Conservation (phyloP, 1,140 invertebrate genomes). For the Mylabris phalerata region DNA sequence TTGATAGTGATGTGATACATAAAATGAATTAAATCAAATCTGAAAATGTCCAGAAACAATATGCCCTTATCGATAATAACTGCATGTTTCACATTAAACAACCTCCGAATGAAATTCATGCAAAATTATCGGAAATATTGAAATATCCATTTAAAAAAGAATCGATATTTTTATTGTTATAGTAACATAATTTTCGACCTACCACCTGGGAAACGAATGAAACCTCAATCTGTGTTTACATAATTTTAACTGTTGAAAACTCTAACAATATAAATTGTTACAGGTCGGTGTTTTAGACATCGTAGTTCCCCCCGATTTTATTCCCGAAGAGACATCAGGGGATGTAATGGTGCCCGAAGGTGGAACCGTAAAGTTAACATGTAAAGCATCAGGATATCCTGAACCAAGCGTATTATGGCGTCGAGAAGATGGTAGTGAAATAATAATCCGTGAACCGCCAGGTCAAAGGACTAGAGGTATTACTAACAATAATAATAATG, state of each 20-base stretch:
- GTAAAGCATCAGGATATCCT: constrained; percentile 73
- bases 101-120: too few species aligned
- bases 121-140: too few species aligned
- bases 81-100: too few species aligned
- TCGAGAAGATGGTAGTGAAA: constrained; percentile 73
- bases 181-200: too few species aligned
- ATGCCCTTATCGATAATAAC: too few species aligned
- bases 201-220: constrained; percentile 1
- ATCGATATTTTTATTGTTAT: too few species aligned
- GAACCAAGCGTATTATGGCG: constrained; percentile 79
- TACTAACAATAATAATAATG: not conserved
- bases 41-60: too few species aligned
- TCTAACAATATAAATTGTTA: constrained; percentile 28
- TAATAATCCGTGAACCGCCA: constrained; percentile 52
- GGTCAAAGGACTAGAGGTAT: constrained; percentile 31
- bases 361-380: constrained; percentile 57
- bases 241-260: constrained; percentile 5
- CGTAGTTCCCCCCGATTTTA: constrained; percentile 77
- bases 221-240: constrained; percentile 2
- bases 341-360: constrained; percentile 78
- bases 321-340: constrained; percentile 71
- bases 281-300: constrained; percentile 76
- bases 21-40: too few species aligned
- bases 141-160: too few species aligned
- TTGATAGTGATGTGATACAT: too few species aligned